Conservation (phyloP, 2,113 vertebrate species). For the Pantherophis guttatus region DNA sequence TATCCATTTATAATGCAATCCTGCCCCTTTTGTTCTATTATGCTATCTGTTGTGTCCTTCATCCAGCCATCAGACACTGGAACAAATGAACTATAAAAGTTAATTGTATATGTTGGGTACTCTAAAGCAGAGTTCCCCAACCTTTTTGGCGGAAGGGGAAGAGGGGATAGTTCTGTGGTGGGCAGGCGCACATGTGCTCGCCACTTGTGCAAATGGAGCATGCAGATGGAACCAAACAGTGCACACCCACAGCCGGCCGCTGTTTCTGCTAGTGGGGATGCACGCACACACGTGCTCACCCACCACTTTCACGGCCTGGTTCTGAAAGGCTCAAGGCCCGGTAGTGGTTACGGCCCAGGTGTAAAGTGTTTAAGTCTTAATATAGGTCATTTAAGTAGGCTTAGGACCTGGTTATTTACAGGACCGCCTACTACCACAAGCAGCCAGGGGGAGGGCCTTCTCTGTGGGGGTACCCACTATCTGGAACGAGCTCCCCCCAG, state of each 20-base stretch:
- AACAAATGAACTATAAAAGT: background rate
- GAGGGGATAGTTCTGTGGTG: background rate
- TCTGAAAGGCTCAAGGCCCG: background rate
- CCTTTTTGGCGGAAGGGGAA: background rate
- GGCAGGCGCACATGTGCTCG: fast-evolving
- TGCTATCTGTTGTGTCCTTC: background rate
- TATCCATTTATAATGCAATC: background rate
- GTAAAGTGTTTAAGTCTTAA: background rate
- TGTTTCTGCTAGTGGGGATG: background rate
- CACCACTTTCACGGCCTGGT: background rate
- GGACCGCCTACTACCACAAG: no score
- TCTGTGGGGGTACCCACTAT: no score
- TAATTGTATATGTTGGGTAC: background rate
- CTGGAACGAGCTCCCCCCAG: no score
- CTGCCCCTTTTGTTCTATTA: background rate
- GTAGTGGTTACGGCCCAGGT: background rate
- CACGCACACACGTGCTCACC: background rate
- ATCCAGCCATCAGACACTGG: background rate
- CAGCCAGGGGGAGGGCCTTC: no score
- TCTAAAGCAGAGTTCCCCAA: background rate
- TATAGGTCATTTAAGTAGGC: background rate
- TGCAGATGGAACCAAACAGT: background rate
- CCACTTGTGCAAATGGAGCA: background rate
- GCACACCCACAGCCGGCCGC: no score
- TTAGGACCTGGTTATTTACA: no score